Evolutionary conservation across 1,140 invertebrate genomes (phyloP).

Genomic region (Micrasema longulum): DNA sequence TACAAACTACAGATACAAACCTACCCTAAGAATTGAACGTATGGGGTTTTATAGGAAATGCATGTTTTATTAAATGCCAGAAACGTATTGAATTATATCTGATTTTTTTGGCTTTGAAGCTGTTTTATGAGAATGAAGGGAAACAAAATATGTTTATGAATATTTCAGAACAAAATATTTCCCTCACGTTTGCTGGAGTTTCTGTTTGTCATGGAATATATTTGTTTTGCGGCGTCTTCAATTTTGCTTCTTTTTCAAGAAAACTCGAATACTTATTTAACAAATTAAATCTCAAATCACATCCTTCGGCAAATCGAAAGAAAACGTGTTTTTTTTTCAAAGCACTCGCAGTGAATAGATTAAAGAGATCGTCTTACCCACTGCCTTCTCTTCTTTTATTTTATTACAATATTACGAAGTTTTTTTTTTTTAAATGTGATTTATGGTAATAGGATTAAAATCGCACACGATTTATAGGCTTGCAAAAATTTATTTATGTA

Average conservation of each 20-base stretch:
- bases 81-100: slow-evolving; percentile 19
- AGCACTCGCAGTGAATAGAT: no score
- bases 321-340: no score
- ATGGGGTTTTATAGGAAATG: no score
- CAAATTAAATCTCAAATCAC: slow-evolving; percentile 3
- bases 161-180: slow-evolving; percentile 26
- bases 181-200: slow-evolving; percentile 25
- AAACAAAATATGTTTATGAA: slow-evolving; percentile 36
- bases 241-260: background rate
- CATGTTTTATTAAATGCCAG: background rate
- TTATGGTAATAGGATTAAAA: no score
- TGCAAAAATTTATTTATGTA: no score
- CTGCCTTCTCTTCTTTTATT: background rate
- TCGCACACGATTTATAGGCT: no score
- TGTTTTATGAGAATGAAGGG: slow-evolving; percentile 20
- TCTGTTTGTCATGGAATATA: slow-evolving; percentile 35
- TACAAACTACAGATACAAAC: no score
- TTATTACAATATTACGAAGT: no score
- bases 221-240: slow-evolving; percentile 30
- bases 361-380: background rate
- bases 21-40: no score
- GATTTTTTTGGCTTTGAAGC: slow-evolving; percentile 17
- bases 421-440: no score
- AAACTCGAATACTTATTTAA: background rate
- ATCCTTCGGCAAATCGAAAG: background rate